These are phyloP conservation scores for Agelaius phoeniceus DNA, from an alignment of 2,113 vertebrate species.

Conservation along the genomic window DNA sequence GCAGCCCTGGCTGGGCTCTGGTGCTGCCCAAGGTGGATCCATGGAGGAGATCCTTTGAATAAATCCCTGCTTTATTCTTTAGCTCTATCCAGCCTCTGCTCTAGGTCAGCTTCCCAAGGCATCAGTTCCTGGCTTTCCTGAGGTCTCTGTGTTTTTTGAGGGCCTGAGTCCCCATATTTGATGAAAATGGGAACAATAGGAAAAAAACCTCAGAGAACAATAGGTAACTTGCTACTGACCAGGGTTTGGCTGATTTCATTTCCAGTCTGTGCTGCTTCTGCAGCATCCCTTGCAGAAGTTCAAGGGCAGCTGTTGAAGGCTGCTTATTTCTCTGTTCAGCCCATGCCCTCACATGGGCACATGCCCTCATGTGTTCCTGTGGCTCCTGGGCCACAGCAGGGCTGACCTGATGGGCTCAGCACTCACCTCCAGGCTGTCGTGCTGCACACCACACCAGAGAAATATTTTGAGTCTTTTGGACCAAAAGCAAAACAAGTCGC, in stretches of 20 bases:
- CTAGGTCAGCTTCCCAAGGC: background rate
- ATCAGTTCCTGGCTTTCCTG: fast-evolving
- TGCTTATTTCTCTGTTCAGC: fast-evolving
- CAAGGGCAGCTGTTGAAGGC: fast-evolving
- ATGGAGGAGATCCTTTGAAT: background rate
- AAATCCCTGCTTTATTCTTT: background rate
- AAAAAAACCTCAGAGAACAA: background rate
- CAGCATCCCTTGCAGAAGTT: background rate
- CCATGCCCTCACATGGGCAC: fast-evolving
- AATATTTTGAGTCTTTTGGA: conserved; percentile 73
- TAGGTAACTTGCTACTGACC: background rate
- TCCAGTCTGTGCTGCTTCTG: fast-evolving
- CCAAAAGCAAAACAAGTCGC: conserved; percentile 82
- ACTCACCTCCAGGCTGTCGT: conserved; percentile 65
- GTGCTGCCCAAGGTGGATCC: background rate
- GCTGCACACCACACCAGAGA: conserved; percentile 78
- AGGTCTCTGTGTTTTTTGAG: background rate
- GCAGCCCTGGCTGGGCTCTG: background rate
- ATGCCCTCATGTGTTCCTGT: fast-evolving
- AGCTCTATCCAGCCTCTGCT: background rate
- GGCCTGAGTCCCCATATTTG: background rate
- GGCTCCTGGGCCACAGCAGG: fast-evolving
- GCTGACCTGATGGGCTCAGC: fast-evolving
- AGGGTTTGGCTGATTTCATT: background rate
- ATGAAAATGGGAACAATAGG: background rate